phyloP scores from a whole-genome alignment of 2,113 vertebrate species.

The Pangasianodon hypophthalmus region DNA sequence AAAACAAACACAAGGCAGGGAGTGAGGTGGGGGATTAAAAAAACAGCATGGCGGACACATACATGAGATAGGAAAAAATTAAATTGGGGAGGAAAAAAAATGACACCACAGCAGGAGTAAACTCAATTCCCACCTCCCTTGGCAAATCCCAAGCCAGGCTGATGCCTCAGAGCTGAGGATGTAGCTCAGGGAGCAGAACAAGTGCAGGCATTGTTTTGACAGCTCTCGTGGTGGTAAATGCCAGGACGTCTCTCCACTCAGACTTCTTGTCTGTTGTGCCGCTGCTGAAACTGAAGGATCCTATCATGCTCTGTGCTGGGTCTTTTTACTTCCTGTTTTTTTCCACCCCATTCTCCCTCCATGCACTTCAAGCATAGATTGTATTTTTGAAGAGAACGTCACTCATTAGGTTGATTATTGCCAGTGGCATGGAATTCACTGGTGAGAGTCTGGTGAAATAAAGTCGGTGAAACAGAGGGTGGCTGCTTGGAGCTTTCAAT shows the following conservation, averaged over 20 bases:
- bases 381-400: conserved; percentile 48
- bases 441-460: conserved; percentile 42
- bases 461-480: conserved; percentile 47
- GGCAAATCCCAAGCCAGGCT: conserved; percentile 38
- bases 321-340: conserved; percentile 35
- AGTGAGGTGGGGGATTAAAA: conserved; percentile 23
- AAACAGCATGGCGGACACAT: conserved; percentile 26
- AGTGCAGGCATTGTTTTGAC: conserved; percentile 59
- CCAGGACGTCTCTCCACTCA: conserved; percentile 56
- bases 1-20: conserved; percentile 32
- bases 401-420: conserved; percentile 54
- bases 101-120: conserved; percentile 39
- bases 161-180: conserved; percentile 43
- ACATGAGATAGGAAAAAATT: conserved; percentile 34
- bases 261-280: conserved; percentile 47
- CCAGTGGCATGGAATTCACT: conserved; percentile 42
- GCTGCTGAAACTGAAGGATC: conserved; percentile 53
- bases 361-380: conserved; percentile 40
- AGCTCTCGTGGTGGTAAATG: conserved; percentile 55
- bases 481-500: conserved; percentile 49
- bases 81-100: conserved; percentile 20
- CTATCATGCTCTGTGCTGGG: conserved; percentile 52
- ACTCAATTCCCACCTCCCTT: conserved; percentile 44
- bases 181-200: conserved; percentile 47
- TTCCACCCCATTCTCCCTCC: neutral